These are phyloP conservation scores for Archips crataeganus DNA, from an alignment of 2,888 invertebrate species.

Conservation along the genomic window DNA sequence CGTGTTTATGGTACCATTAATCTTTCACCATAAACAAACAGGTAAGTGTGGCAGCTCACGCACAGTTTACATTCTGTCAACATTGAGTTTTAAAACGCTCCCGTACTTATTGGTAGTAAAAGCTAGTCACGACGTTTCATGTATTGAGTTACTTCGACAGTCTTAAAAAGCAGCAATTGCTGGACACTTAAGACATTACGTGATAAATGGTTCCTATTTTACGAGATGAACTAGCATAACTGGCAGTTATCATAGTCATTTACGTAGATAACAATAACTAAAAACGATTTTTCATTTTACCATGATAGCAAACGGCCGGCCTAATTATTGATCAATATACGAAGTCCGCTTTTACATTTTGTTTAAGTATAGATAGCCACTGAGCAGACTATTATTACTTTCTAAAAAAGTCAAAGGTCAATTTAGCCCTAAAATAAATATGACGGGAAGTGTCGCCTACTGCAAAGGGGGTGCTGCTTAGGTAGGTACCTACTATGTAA, in stretches of 20 bases:
- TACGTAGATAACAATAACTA: too few species aligned
- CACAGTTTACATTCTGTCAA: conserved; percentile 28
- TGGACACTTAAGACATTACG: background rate
- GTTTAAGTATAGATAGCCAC: background rate
- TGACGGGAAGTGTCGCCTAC: background rate
- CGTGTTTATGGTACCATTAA: conserved; percentile 27
- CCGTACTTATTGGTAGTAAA: conserved; percentile 7
- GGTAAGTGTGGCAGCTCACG: conserved; percentile 22
- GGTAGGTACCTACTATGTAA: background rate
- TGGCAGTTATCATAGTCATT: too few species aligned
- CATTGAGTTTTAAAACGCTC: conserved; percentile 22
- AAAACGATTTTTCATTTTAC: background rate
- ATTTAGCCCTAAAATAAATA: background rate
- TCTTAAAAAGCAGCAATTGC: background rate
- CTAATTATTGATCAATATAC: background rate
- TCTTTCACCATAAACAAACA: conserved; percentile 22
- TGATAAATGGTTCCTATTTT: background rate
- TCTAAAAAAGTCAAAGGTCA: background rate
- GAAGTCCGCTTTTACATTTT: background rate
- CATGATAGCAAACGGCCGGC: background rate
- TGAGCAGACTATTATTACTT: background rate
- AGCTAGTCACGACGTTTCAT: conserved; percentile 16
- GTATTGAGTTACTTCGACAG: conserved; percentile 7
- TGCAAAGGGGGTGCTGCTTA: background rate
- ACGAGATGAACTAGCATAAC: background rate